Base-by-base conservation (phyloP, 2,888 invertebrate genomes). In the Diplolepis rosae region DNA sequence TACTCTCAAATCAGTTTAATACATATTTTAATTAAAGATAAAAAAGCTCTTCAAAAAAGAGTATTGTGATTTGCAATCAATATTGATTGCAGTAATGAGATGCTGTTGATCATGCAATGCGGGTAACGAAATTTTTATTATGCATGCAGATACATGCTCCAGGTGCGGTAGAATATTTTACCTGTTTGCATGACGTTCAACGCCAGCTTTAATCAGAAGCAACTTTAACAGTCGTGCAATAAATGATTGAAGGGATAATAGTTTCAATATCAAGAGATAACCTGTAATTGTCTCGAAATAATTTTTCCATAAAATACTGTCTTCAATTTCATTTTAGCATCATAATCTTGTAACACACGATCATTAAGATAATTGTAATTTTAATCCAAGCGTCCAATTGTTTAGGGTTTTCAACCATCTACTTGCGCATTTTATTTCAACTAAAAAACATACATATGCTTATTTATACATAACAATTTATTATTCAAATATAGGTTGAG, bases 181-280 rank as follows among this genome's bases (percentile, higher is more conserved):
- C 30, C 30, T 54, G n/a, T 54, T 30, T 32, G 28, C 27, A 54
- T 54, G 54, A 54, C 18, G 54, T 54, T 54, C 18, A 32, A 54
- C 32, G 32, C 11, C 11, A 32, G 32, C 54, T 18, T 32, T 28
- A 32, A 54, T 54, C 54, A 61, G 35, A 39, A 61, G 22, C 35
- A 35, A 35, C n/a, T 61, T 35, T 22, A 22, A 39, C n/a, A 39
- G 35, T 39, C 22, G 61, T 13, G n/a, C 15, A 24, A 61, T 18
- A 32, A 18, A 35, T 56, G 56, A 35, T 61, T 39, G 39, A 61
- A n/a, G 6, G 35, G 24, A 61, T 61, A 39, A 61, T 61, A 39
- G 35, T 61, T 22, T 54, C 32, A 61, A 39, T 22, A 61, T 13
- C 61, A 56, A 5, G 18, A 32, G 15, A 35, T 18, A 24, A 35